These are phyloP conservation scores for Epinephelus moara DNA, from an alignment of 2,113 vertebrate genomes.

Conservation along the genomic window DNA sequence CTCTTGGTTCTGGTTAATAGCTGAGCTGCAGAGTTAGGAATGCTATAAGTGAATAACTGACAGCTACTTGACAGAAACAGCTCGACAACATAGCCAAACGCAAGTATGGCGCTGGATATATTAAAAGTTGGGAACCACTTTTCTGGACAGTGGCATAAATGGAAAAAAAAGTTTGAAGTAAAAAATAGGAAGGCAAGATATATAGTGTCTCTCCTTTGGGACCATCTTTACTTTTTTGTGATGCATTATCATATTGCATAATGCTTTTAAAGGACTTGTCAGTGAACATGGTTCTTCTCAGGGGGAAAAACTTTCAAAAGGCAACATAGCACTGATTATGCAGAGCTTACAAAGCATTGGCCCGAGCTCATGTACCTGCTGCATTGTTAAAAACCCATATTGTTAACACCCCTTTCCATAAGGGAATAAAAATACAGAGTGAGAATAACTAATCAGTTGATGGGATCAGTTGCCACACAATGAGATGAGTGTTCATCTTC, in stretches of 20 bases:
- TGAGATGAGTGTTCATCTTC: slow-evolving; percentile 36
- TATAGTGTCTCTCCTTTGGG: not conserved
- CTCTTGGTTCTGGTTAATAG: no score
- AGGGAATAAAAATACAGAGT: slow-evolving; percentile 2
- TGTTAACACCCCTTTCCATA: not conserved
- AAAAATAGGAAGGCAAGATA: not conserved
- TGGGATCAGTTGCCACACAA: slow-evolving; percentile 20
- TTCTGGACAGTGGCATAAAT: not conserved
- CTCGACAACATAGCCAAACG: no score
- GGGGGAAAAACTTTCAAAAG: not conserved
- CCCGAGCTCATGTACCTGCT: not conserved
- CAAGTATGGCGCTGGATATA: no score
- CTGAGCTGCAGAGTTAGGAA: no score
- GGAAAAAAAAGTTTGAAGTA: not conserved
- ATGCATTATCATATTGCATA: not conserved
- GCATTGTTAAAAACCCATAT: not conserved
- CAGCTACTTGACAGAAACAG: no score
- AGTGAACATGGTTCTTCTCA: not conserved
- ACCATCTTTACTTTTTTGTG: not conserved
- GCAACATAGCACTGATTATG: not conserved
- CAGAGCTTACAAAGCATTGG: not conserved
- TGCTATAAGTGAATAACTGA: no score
- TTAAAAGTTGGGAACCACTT: no score
- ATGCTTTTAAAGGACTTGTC: not conserved
- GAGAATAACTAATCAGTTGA: slow-evolving; percentile 38